phyloP scores from a whole-genome alignment of 2,797 vertebrate genomes.

The Microctenopoma lineatum region DNA sequence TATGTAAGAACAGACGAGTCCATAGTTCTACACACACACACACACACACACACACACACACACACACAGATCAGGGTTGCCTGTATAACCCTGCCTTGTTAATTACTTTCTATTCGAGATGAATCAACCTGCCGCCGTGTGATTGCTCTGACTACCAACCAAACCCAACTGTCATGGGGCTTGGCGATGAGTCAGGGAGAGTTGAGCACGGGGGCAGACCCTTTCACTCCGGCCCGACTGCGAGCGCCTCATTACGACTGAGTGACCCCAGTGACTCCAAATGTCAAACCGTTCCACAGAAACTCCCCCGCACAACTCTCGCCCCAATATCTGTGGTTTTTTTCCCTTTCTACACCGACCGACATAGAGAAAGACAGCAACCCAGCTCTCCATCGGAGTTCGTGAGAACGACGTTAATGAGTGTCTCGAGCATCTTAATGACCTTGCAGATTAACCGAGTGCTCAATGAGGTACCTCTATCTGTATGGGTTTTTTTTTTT shows the following conservation, averaged over 20 bases:
- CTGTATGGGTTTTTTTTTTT: conserved; percentile 73
- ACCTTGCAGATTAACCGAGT: conserved; percentile 88
- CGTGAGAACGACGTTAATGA: conserved; percentile 90
- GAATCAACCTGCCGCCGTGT: conserved; percentile 84
- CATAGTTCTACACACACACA: conserved; percentile 6
- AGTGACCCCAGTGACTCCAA: conserved; percentile 84
- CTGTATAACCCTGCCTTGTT: conserved; percentile 70
- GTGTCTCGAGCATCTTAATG: conserved; percentile 89
- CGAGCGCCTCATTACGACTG: conserved; percentile 88
- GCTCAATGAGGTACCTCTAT: conserved; percentile 89
- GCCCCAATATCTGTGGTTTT: conserved; percentile 73
- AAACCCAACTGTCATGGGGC: conserved; percentile 68
- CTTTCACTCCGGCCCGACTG: conserved; percentile 79
- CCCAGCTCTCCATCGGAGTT: conserved; percentile 60
- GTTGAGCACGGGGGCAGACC: conserved; percentile 85
- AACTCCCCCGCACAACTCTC: conserved; percentile 29
- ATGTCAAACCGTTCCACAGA: conserved; percentile 80
- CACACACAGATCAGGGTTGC: conserved; percentile 46
- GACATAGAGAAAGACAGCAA: conserved; percentile 69
- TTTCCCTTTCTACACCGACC: conserved; percentile 38
- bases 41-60: conserved; percentile 17
- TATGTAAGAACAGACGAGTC: background rate
- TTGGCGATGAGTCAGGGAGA: conserved; percentile 70
- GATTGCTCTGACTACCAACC: conserved; percentile 71
- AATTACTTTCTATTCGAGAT: conserved; percentile 89